phyloP scores from a whole-genome alignment of 2,888 invertebrate genomes.

The Perizoma flavofasciatum region DNA sequence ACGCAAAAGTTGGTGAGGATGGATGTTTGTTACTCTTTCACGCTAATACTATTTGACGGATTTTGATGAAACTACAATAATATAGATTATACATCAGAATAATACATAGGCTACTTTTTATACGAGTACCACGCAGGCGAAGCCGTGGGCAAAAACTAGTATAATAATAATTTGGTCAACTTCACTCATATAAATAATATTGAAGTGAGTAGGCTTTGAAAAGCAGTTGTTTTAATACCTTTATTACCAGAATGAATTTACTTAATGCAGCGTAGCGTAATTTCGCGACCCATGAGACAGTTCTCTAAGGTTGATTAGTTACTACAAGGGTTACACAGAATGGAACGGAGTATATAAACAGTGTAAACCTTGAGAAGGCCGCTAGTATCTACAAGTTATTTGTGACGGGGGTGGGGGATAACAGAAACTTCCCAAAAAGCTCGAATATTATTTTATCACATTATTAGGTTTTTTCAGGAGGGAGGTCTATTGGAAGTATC shows the following conservation, averaged over 20 bases:
- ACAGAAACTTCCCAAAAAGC: conserved; percentile 9
- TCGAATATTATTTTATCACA: not conserved
- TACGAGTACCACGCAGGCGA: no score
- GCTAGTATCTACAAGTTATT: conserved; percentile 4
- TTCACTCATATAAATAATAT: not conserved
- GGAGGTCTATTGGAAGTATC: not conserved
- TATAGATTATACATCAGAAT: no score
- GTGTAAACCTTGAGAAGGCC: conserved; percentile 27
- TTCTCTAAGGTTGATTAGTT: conserved; percentile 29
- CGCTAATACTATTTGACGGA: no score
- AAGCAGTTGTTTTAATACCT: conserved; percentile 10
- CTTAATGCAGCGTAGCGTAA: conserved; percentile 22
- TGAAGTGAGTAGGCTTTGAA: not conserved
- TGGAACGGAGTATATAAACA: conserved; percentile 3
- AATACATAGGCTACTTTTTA: no score
- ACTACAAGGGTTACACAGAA: conserved; percentile 5
- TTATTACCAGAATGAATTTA: conserved; percentile 15
- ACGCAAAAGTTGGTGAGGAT: no score
- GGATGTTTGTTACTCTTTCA: no score
- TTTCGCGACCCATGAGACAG: conserved; percentile 26
- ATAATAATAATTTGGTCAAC: no score
- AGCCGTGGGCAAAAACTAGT: no score
- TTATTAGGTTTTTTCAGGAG: not conserved
- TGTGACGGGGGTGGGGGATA: conserved; percentile 9
- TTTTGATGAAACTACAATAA: no score